Evolutionary conservation across 2,113 vertebrate species (phyloP).

Genomic region (Ginglymostoma cirratum): DNA sequence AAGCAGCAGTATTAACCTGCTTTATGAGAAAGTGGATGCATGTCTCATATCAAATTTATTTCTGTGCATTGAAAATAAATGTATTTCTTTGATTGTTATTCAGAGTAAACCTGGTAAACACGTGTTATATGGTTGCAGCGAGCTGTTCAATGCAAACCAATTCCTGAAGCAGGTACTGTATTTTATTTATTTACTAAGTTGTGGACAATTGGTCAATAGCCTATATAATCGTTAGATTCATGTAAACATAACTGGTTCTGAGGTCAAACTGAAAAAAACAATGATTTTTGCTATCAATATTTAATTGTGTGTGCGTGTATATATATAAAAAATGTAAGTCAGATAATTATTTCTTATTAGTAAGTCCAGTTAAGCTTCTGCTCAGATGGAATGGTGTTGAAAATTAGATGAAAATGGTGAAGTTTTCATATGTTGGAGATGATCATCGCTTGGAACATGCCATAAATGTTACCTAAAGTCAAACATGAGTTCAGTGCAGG

Average conservation of each 20-base stretch:
- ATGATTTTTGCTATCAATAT: not conserved
- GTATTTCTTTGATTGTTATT: slow-evolving; percentile 37
- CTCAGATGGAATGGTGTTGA: not conserved
- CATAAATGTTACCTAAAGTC: not conserved
- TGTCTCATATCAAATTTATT: not conserved
- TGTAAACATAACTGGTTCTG: not conserved
- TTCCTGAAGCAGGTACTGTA: slow-evolving; percentile 84
- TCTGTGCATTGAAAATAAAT: not conserved
- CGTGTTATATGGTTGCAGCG: slow-evolving; percentile 91
- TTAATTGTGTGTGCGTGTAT: not conserved
- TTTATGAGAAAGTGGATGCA: not conserved
- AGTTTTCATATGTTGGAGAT: not conserved
- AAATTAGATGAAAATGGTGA: not conserved
- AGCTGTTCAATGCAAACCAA: slow-evolving; percentile 88
- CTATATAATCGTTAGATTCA: not conserved
- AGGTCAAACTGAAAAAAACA: not conserved
- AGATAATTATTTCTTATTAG: not conserved
- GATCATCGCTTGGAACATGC: not conserved
- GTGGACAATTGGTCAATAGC: not conserved
- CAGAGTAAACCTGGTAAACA: slow-evolving; percentile 86
- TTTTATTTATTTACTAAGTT: not conserved
- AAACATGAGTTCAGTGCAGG: not conserved
- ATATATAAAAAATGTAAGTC: not conserved
- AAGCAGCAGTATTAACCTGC: slow-evolving; percentile 32
- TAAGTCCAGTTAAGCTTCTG: not conserved